Evolutionary conservation across 2,888 invertebrate genomes (phyloP).

Genomic region (Molorchus minor): DNA sequence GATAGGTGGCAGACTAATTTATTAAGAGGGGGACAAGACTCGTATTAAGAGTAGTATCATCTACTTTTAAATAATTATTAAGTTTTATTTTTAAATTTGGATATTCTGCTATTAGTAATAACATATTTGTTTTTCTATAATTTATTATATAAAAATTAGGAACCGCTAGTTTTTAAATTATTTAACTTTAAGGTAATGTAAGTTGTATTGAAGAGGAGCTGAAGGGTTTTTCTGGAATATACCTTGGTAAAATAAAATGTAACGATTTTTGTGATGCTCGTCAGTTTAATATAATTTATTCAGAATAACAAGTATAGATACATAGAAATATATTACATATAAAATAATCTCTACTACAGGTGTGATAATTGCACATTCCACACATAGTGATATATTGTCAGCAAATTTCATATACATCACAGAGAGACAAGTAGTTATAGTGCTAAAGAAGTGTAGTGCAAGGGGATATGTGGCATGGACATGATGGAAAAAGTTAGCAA

Average conservation of each 20-base stretch:
- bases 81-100: too few relatives aligned
- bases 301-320: conserved; percentile 52
- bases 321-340: conserved; percentile 59
- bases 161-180: too few relatives aligned
- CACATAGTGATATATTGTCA: conserved; percentile 52
- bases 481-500: conserved; percentile 2
- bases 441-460: conserved; percentile 15
- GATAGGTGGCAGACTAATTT: too few relatives aligned
- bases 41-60: too few relatives aligned
- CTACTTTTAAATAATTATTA: too few relatives aligned
- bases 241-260: conserved; percentile 14
- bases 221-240: too few relatives aligned
- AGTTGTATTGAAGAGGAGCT: too few relatives aligned
- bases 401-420: conserved; percentile 55
- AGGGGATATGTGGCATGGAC: conserved; percentile 21
- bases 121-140: too few relatives aligned
- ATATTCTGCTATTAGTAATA: too few relatives aligned
- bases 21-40: too few relatives aligned
- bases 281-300: conserved; percentile 52
- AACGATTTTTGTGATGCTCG: conserved; percentile 43
- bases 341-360: conserved; percentile 52
- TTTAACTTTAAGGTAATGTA: too few relatives aligned
- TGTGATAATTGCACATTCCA: conserved; percentile 42
- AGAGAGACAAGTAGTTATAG: conserved; percentile 42
- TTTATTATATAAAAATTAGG: too few relatives aligned